phyloP scores from a whole-genome alignment of 2,888 invertebrate genomes.

The Hydrotaea cyrtoneurina region DNA sequence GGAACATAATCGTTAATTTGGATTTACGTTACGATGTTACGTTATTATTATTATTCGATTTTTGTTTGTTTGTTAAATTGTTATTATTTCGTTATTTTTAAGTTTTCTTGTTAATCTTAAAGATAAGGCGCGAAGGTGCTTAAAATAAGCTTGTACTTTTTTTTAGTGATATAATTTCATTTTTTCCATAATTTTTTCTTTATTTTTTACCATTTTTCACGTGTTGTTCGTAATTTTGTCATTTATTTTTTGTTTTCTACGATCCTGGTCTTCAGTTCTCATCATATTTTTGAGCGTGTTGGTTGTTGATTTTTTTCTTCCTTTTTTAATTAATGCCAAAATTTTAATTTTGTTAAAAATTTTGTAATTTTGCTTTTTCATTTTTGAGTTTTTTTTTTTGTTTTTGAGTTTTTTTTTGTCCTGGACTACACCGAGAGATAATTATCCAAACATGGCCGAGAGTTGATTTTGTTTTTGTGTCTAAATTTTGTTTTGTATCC shows the following conservation, averaged over 20 bases:
- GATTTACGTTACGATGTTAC: constrained; percentile 44
- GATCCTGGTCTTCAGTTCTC: constrained; percentile 65
- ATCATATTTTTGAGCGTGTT: constrained; percentile 46
- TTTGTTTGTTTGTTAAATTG: constrained; percentile 72
- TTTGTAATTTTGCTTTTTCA: constrained; percentile 75
- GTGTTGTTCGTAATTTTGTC: constrained; percentile 72
- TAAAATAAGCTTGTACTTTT: constrained; percentile 88
- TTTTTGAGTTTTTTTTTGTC: constrained; percentile 74
- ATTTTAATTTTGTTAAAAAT: constrained; percentile 71
- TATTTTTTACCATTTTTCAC: constrained; percentile 74
- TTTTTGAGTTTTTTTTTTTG: constrained; percentile 70
- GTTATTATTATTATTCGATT: constrained; percentile 82
- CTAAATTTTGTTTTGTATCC: constrained; percentile 67
- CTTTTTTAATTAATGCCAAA: constrained; percentile 69
- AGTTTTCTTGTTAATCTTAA: constrained; percentile 82
- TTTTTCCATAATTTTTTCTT: constrained; percentile 81
- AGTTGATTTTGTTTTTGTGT: constrained; percentile 72
- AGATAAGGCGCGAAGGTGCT: constrained; percentile 89
- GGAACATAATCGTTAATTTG: constrained; percentile 62
- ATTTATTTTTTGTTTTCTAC: constrained; percentile 61
- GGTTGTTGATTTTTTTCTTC: constrained; percentile 74
- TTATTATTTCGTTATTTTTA: constrained; percentile 69
- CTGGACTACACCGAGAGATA: constrained; percentile 80
- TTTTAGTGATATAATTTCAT: constrained; percentile 83
- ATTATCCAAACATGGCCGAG: constrained; percentile 81